phyloP scores from a whole-genome alignment of 64 coral and sea anemone genomes.

The Cladopsammia gracilis region DNA sequence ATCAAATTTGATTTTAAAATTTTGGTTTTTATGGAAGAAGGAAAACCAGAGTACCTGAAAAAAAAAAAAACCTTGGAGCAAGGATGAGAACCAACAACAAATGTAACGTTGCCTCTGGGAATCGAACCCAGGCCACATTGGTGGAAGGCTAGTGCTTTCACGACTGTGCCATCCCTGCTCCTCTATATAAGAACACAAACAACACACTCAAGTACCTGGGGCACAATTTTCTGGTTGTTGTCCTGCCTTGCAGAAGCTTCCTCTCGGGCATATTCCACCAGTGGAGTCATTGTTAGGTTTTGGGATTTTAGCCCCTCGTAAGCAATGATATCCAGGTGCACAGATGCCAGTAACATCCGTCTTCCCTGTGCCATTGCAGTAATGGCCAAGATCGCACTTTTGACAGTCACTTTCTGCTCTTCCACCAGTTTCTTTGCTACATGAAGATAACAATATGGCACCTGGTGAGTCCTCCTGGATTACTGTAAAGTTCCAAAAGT shows the following conservation, averaged over 20 bases:
- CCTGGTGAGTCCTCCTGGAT: too few species aligned
- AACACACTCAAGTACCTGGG: constrained; percentile 49
- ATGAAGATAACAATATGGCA: neutral
- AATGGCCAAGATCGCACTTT: constrained; percentile 73
- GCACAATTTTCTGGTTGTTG: constrained; percentile 62
- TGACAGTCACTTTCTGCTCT: constrained; percentile 49
- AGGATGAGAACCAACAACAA: too few species aligned
- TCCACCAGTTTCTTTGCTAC: constrained; percentile 22
- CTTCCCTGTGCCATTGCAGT: constrained; percentile 84
- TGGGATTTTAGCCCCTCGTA: constrained; percentile 68
- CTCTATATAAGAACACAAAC: too few species aligned
- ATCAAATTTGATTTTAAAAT: too few species aligned
- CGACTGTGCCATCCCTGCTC: too few species aligned
- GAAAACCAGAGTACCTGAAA: too few species aligned
- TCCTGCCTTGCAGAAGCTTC: constrained; percentile 75
- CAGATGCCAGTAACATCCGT: constrained; percentile 51
- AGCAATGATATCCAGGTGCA: constrained; percentile 85
- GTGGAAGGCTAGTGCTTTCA: too few species aligned
- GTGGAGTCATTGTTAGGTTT: constrained; percentile 94
- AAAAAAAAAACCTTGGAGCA: too few species aligned
- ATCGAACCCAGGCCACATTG: too few species aligned
- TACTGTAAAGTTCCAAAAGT: too few species aligned
- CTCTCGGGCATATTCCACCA: constrained; percentile 91
- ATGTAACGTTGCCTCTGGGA: too few species aligned
- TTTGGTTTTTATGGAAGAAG: too few species aligned